phyloP scores from a whole-genome alignment of 2,888 invertebrate species.

The Dioctria linearis region DNA sequence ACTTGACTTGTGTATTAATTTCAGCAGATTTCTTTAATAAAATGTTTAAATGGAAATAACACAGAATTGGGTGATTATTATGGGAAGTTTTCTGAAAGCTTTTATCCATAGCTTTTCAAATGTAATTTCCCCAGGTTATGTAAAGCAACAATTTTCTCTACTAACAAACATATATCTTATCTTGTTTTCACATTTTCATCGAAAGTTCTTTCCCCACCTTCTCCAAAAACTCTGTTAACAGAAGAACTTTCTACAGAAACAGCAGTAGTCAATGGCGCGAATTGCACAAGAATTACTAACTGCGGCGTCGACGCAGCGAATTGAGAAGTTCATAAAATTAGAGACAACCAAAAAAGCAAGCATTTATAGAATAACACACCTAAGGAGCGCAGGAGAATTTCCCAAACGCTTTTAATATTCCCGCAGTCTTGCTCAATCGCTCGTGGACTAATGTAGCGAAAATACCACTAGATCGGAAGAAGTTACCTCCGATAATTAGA shows the following conservation, averaged over 20 bases:
- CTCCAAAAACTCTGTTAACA: conserved; percentile 12
- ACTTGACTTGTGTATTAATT: no score
- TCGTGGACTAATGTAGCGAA: conserved; percentile 29
- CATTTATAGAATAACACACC: not conserved
- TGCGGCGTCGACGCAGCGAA: not conserved
- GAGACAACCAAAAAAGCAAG: conserved; percentile 2
- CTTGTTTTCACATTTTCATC: not conserved
- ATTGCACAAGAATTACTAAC: not conserved
- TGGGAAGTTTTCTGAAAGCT: no score
- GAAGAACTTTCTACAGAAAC: no score
- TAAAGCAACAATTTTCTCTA: not conserved
- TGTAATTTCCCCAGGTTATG: conserved; percentile 10
- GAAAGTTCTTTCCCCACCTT: conserved; percentile 9
- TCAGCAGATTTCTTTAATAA: no score
- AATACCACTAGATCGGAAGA: conserved; percentile 10
- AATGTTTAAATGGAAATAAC: no score
- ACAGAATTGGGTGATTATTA: no score
- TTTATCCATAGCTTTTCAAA: no score
- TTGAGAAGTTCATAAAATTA: conserved; percentile 33
- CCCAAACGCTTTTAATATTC: conserved; percentile 27
- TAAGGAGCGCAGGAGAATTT: conserved; percentile 29
- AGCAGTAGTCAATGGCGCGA: not conserved
- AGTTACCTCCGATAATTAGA: conserved; percentile 13
- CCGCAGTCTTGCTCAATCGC: conserved; percentile 42
- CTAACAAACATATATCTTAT: not conserved